Base-by-base conservation (phyloP, 1,140 invertebrate genomes). In the Ceratina japonica region DNA sequence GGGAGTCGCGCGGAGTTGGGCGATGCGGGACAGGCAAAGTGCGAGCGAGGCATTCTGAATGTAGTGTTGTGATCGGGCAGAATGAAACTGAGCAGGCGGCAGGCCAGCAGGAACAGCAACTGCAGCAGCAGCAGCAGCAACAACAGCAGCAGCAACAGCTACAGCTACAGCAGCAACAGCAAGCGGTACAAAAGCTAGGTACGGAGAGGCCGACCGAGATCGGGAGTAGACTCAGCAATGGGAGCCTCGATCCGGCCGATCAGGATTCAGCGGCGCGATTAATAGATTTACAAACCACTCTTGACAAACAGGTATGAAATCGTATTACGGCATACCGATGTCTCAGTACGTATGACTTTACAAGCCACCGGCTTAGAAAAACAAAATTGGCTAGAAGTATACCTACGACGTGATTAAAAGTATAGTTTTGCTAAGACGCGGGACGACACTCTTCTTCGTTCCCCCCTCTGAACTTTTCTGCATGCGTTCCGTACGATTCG, bases 261-360 rank as follows among this genome's bases (percentile, higher is more conserved):
- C 93, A 94, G 80, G 94, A 95, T 81, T 93, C 94, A 75, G 94
- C 95, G 75, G 94, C 94, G 69, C 94, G 95, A 90, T 94, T 97
- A 79, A 94, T 95, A 88, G 97, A 98, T 91, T 95, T 98, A 83
- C 97, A 98, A 94, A 95, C 96, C 88, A 96, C 97, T 84, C 94
- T 98, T 88, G 97, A 98, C 90, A 98, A 98, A 92, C 97, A 98
- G 95, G 96, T 97, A 94, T 93, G 93, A 91, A 83, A 71, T 52
- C 24, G 52, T 72, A 58, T 59, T 59, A 61, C 65, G 12, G 24
- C 37, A n/a, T 65, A 62, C 24, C 44, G 59, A 44, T 18, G 61
- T 82, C 65, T 18, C 15, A 62, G 71, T 79, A 79, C 44, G 77
- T 74, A 62, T 69, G 58, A 78, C 20, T 5, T 72, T 12, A 37